These are phyloP conservation scores for Centropristis striata DNA, from an alignment of 2,113 vertebrate species.

Conservation along the genomic window DNA sequence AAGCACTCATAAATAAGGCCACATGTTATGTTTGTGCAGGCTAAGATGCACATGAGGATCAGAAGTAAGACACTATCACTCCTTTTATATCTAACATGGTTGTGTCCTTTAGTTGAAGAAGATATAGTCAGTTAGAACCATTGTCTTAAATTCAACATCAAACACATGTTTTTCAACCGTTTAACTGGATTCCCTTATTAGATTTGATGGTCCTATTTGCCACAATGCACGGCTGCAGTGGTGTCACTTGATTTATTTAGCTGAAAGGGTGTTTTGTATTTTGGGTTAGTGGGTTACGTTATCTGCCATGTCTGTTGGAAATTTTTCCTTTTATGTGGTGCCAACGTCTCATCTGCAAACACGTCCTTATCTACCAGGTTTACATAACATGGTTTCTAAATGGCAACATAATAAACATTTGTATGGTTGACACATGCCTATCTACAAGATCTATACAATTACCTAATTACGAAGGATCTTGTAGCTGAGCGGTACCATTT, in stretches of 20 bases:
- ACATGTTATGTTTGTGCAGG: slow-evolving; percentile 19
- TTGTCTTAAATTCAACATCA: not conserved
- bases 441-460: not conserved
- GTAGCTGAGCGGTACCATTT: not conserved
- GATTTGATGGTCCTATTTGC: not conserved
- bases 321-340: slow-evolving; percentile 4
- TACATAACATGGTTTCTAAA: not conserved
- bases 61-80: not conserved
- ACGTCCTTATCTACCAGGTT: slow-evolving; percentile 2
- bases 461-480: not conserved
- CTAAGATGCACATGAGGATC: not conserved
- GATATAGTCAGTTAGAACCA: not conserved
- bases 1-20: not conserved
- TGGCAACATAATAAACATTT: not conserved
- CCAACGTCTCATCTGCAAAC: slow-evolving; percentile 1
- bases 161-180: not conserved
- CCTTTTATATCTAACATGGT: not conserved
- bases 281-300: not conserved
- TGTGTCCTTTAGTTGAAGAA: not conserved
- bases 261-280: slow-evolving; percentile 12
- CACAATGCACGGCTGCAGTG: not conserved
- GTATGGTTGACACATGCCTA: not conserved
- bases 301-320: not conserved
- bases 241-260: slow-evolving; percentile 1
- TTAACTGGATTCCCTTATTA: not conserved